A percentile compares a stretch with the other conserved stretches of the same genome.
Evolutionary conservation across 2,113 vertebrate species (phyloP).

Genomic region (Festucalex cinctus): DNA sequence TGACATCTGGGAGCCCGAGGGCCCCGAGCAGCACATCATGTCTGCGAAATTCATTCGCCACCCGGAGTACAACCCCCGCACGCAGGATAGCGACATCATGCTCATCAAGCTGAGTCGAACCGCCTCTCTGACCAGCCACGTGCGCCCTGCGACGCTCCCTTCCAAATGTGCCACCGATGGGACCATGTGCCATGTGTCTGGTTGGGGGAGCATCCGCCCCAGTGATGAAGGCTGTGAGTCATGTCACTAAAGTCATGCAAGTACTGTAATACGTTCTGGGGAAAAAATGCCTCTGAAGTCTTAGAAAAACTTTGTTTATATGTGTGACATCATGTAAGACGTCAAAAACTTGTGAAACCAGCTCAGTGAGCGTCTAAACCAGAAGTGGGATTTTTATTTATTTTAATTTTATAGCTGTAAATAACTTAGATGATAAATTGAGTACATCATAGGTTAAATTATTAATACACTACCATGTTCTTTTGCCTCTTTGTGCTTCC

Average conservation of each 20-base stretch:
- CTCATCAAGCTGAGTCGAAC: conserved; percentile 69
- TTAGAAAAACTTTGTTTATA: too few species aligned
- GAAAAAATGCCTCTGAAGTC: background rate
- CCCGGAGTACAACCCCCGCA: conserved; percentile 54
- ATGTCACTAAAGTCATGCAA: background rate
- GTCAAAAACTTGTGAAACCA: too few species aligned
- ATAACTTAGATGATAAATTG: too few species aligned
- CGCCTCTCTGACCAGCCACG: conserved; percentile 49
- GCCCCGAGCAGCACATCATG: conserved; percentile 56
- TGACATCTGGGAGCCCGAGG: conserved; percentile 61
- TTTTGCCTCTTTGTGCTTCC: too few species aligned
- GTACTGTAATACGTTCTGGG: too few species aligned
- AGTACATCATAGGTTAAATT: too few species aligned
- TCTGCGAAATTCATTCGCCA: conserved; percentile 58
- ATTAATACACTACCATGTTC: too few species aligned
- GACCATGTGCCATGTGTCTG: conserved; percentile 74
- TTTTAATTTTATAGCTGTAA: too few species aligned
- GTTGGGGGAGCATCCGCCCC: conserved; percentile 78
- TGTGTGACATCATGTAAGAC: too few species aligned
- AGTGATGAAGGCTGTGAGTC: conserved; percentile 64
- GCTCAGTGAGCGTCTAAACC: too few species aligned
- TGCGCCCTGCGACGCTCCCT: conserved; percentile 63
- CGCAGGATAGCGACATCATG: conserved; percentile 78
- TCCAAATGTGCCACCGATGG: conserved; percentile 51
- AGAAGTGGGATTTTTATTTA: too few species aligned